Conservation (phyloP, 2,797 vertebrate species). For the Mustela erminea region DNA sequence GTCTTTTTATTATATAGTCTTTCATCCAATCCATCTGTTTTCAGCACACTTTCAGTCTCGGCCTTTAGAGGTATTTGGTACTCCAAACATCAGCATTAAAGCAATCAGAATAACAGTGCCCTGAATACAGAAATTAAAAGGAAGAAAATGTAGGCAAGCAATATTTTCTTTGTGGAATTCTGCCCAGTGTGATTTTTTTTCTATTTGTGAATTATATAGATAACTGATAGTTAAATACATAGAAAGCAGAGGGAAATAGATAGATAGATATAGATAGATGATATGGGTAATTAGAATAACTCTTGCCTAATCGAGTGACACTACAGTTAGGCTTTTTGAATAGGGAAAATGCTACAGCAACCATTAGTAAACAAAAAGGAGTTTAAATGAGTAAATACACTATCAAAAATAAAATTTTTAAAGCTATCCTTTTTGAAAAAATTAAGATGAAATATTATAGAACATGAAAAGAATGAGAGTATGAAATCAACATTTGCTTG, state of each 20-base stretch:
- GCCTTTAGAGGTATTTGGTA: not conserved
- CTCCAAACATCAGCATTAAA: not conserved
- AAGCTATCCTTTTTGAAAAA: not conserved
- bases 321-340: not conserved
- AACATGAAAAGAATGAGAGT: not conserved
- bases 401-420: not conserved
- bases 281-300: not conserved
- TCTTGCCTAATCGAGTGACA: not conserved
- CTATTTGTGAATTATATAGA: not conserved
- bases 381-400: not conserved
- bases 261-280: not conserved
- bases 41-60: not conserved
- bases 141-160: not conserved
- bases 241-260: not conserved
- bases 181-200: not conserved
- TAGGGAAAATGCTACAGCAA: not conserved
- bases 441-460: conserved; percentile 29
- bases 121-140: not conserved
- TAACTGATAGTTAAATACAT: not conserved
- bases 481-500: conserved; percentile 18
- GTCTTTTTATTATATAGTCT: not conserved
- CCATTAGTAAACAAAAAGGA: not conserved
- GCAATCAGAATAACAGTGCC: not conserved
- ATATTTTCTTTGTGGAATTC: not conserved
- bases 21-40: not conserved